Conservation (phyloP, 2,113 vertebrate genomes). For the Heteronetta atricapilla region DNA sequence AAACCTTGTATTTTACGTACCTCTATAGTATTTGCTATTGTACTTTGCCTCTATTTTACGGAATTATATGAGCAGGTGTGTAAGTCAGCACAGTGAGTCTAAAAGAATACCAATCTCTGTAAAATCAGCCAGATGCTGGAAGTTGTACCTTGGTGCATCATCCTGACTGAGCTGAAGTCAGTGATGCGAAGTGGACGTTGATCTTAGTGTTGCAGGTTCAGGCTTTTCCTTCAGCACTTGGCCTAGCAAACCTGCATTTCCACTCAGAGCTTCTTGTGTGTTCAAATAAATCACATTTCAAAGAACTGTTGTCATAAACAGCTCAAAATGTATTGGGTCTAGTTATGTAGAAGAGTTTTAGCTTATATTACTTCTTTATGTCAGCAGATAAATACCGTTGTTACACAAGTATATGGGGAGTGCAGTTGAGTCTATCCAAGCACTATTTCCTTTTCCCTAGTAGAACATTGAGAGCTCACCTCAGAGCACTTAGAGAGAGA, state of each 20-base stretch:
- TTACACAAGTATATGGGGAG: neutral
- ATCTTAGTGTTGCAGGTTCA: neutral
- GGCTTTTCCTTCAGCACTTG: neutral
- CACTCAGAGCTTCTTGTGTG: fast-evolving
- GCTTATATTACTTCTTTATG: slow-evolving; percentile 34
- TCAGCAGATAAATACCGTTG: slow-evolving; percentile 34
- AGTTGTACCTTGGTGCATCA: neutral
- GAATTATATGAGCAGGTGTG: neutral
- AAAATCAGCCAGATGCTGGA: neutral
- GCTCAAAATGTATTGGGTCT: neutral
- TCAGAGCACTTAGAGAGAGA: slow-evolving; percentile 30
- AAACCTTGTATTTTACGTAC: neutral
- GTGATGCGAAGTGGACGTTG: neutral
- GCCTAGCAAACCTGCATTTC: neutral
- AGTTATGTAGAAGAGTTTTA: neutral
- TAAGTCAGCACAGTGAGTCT: neutral
- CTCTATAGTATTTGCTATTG: neutral
- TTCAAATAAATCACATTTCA: neutral
- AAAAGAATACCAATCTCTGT: neutral
- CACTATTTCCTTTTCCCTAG: neutral
- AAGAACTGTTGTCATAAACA: neutral
- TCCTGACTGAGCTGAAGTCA: neutral
- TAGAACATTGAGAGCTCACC: neutral
- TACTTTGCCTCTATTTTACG: neutral
- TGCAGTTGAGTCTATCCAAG: neutral